Evolutionary conservation across 2,888 invertebrate species (phyloP).

Genomic region (Dasysyrphus tricinctus): DNA sequence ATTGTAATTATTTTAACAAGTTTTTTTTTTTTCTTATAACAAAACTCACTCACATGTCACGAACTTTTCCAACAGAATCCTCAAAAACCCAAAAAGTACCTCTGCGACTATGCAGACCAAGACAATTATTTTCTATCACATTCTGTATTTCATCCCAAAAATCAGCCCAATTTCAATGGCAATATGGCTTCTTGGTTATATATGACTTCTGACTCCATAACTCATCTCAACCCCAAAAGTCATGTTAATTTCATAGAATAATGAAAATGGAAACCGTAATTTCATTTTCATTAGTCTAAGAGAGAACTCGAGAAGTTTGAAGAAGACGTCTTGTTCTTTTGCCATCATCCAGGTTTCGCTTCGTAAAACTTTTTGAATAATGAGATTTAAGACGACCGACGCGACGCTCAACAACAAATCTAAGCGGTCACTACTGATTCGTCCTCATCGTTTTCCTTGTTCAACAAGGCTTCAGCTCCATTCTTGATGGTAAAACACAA

Average conservation of each 20-base stretch:
- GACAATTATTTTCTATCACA: background rate
- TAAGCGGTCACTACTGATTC: slow-evolving; percentile 64
- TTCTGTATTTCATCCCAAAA: background rate
- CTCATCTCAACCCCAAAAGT: slow-evolving; percentile 28
- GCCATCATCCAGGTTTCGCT: background rate
- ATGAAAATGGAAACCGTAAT: slow-evolving; percentile 62
- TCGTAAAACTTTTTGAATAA: slow-evolving; percentile 49
- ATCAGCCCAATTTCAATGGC: background rate
- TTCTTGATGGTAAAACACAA: slow-evolving; percentile 1
- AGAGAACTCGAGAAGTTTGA: slow-evolving; percentile 45
- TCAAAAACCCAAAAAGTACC: background rate
- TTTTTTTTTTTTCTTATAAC: no score
- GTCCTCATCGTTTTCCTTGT: slow-evolving; percentile 19
- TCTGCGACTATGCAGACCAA: no score
- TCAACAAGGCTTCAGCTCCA: slow-evolving; percentile 9
- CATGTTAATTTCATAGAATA: slow-evolving; percentile 54
- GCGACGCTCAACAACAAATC: slow-evolving; percentile 23
- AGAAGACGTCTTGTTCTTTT: slow-evolving; percentile 34
- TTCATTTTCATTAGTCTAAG: slow-evolving; percentile 69
- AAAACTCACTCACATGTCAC: background rate
- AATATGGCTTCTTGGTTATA: background rate
- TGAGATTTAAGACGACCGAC: slow-evolving; percentile 38
- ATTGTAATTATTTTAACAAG: no score
- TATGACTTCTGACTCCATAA: slow-evolving; percentile 17
- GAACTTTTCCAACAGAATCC: background rate